phyloP scores from a whole-genome alignment of 1,140 invertebrate genomes.

The Ylistrum balloti region DNA sequence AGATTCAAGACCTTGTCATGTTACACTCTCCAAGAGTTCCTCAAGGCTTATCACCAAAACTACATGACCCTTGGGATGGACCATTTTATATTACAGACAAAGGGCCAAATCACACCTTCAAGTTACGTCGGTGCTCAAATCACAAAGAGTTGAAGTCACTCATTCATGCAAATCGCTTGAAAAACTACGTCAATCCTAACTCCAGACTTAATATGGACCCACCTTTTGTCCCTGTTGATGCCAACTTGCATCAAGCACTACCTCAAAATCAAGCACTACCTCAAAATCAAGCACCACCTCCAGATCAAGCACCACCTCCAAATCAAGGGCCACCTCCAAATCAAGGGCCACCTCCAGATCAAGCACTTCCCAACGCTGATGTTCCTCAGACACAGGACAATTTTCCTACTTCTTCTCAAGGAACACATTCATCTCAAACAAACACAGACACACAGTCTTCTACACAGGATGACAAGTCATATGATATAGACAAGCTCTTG shows the following conservation, averaged over 20 bases:
- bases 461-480: neutral
- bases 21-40: too few species aligned
- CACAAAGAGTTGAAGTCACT: conserved; percentile 19
- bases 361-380: neutral
- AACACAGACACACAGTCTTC: neutral
- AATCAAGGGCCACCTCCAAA: too few species aligned
- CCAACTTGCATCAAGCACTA: neutral
- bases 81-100: too few species aligned
- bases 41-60: too few species aligned
- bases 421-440: neutral
- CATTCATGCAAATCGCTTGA: conserved; percentile 44
- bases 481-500: conserved; percentile 45
- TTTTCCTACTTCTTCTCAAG: neutral
- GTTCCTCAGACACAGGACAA: neutral
- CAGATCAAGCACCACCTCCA: neutral
- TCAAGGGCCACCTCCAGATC: too few species aligned
- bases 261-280: too few species aligned
- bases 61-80: too few species aligned
- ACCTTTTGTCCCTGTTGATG: too few species aligned
- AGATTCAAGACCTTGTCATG: too few species aligned
- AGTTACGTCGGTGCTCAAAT: neutral
- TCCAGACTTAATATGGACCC: conserved; percentile 29
- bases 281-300: neutral
- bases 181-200: neutral
- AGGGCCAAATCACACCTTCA: conserved; percentile 41